Evolutionary conservation across 2,888 invertebrate genomes (phyloP).

Genomic region (Chaetogeoica ovagalla): DNA sequence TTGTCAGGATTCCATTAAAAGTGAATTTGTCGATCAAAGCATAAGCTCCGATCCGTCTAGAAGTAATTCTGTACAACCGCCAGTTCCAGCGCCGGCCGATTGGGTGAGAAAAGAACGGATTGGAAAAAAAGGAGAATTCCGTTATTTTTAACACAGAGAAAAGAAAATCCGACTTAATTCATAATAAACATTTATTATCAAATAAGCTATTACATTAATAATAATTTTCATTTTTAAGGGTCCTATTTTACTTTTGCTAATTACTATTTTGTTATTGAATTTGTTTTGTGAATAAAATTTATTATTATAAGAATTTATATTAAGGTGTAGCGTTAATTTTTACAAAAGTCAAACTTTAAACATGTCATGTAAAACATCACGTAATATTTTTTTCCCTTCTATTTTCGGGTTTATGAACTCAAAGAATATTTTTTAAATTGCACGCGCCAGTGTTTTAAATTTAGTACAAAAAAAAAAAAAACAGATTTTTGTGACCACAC

Average conservation of each 20-base stretch:
- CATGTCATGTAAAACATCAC: too few species aligned
- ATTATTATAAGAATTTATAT: slow-evolving; percentile 2
- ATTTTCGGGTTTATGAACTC: too few species aligned
- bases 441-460: too few species aligned
- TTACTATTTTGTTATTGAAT: slow-evolving; percentile 25
- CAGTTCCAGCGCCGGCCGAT: slow-evolving; percentile 71
- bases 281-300: slow-evolving; percentile 37
- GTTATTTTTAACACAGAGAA: slow-evolving; percentile 74
- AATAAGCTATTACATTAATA: neutral
- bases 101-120: slow-evolving; percentile 85
- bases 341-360: neutral
- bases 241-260: too few species aligned
- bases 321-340: neutral
- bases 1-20: slow-evolving; percentile 38
- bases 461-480: too few species aligned
- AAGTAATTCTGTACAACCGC: slow-evolving; percentile 57
- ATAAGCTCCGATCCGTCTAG: slow-evolving; percentile 48
- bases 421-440: too few species aligned
- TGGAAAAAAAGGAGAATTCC: slow-evolving; percentile 93
- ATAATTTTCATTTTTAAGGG: neutral
- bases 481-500: neutral
- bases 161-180: neutral
- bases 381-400: too few species aligned
- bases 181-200: neutral
- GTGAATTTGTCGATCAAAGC: slow-evolving; percentile 45